Evolutionary conservation across 2,888 invertebrate genomes (phyloP), one percentile per base, ranked within the genome.

Genomic region (Cephus runcator): DNA sequence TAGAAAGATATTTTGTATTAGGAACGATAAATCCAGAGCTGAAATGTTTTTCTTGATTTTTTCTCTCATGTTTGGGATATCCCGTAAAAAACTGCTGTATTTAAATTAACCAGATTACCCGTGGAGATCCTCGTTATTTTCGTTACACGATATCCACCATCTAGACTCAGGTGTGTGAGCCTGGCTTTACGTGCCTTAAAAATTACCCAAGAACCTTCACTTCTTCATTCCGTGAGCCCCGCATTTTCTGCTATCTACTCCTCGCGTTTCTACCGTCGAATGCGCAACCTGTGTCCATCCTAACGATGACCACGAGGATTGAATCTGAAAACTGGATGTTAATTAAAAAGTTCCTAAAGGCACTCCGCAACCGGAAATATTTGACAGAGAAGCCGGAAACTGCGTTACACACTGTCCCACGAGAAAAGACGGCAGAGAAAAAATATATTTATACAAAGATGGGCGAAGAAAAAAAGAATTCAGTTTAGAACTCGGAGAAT

Each of bases 401-500:
- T 23, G 9, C 9, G 15, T 9, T 9, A 23, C 9, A 0, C 56
- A 23, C 9, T 23, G 56, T 23, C 23, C 9, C 23, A 23, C 9
- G 9, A 56, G 23, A 9, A 23, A 9, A 23, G 6, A 9, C 40
- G 1, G 9, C 1, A 56, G 56, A 56, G 56, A 56, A 23, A 56
- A 56, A 56, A 56, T 36, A 36, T 56, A 56, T 56, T 56, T 56
- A 9, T 56, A 56, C 6, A 56, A 23, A 56, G 23, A 56, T 23
- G 9, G 56, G 11, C 11, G 74, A n/a, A n/a, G 3, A 12, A 34
- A 36, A 74, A 74, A 77, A 77, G 35, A 77, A 69, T 75, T 75
- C 34, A 71, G 71, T 33, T 69, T 69, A 77, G 74, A 77, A 77
- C 69, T 56, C 69, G 68, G 73, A 73, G 75, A 78, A 76, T 76